These are phyloP conservation scores for Oncorhynchus keta DNA, from an alignment of 2,113 vertebrate genomes.

Conservation along the genomic window DNA sequence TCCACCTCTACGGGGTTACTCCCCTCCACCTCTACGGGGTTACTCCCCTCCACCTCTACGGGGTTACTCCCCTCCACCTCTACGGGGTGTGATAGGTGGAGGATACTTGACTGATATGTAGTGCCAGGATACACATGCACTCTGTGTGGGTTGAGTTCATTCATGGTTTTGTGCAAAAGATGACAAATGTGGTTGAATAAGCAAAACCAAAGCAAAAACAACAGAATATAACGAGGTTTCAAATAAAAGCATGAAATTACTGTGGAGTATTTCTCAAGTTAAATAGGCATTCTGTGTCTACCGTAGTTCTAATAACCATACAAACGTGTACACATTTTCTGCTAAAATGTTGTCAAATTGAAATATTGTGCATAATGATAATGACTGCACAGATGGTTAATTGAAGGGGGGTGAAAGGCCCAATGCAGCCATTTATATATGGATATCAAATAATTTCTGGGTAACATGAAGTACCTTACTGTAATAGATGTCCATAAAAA, in stretches of 20 bases:
- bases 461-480: too few species aligned
- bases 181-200: slow-evolving; percentile 19
- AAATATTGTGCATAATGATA: slow-evolving; percentile 28
- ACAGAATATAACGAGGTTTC: slow-evolving; percentile 1
- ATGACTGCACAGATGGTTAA: slow-evolving; percentile 2
- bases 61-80: too few species aligned
- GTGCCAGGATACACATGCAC: slow-evolving; percentile 40
- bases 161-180: slow-evolving; percentile 73
- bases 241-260: slow-evolving; percentile 39
- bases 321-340: background rate
- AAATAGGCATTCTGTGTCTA: background rate
- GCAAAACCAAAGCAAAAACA: background rate
- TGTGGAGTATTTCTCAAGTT: background rate
- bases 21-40: too few species aligned
- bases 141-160: slow-evolving; percentile 21
- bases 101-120: slow-evolving; percentile 15
- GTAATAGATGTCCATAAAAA: too few species aligned
- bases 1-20: too few species aligned
- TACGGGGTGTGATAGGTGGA: background rate
- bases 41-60: too few species aligned
- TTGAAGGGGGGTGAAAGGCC: slow-evolving; percentile 25
- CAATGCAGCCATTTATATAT: too few species aligned
- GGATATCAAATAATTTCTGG: too few species aligned
- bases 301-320: background rate
- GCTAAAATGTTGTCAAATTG: slow-evolving; percentile 23